Base-by-base conservation (phyloP, 1,140 invertebrate genomes). In the Drosophila pallidifrons region DNA sequence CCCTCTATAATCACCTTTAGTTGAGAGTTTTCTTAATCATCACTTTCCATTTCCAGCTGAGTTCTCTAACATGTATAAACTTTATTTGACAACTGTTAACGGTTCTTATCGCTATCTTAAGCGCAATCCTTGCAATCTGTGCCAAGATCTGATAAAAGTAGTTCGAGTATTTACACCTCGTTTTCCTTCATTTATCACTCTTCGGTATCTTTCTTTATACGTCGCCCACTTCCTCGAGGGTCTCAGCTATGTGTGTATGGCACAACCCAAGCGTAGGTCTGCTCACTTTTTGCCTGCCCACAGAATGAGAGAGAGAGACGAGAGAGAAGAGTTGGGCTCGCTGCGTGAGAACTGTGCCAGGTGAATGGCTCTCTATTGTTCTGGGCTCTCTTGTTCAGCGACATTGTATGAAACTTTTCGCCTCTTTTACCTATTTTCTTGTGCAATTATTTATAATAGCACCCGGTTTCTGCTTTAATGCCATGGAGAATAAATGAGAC, bases 371-470 rank as follows among this genome's bases (percentile, higher is more conserved):
- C 64, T 45, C 67, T 38, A 69, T 79, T 71, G 79, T 75, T 69
- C 54, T 68, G 15, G 52, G 52, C 43, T 41, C 35, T 61, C 38
- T 75, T 76, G 78, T 79, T 79, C 59, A 30, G 52, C 46, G 51
- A 52, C 45, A 65, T 71, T 66, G 67, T 55, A 61, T 65, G 82
- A 74, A 76, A 87, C 82, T 60, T 72, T 58, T 47, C 79, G 64
- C 66, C 77, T 83, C 64, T 71, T 82, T 80, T 87, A 75, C 61
- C 83, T 82, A 88, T 76, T 82, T 82, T 87, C 83, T 88, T 87
- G 83, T 88, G 83, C 83, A 87, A 88, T 87, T 88, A 87, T 87
- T 87, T 87, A 88, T 87, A 87, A 87, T 88, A 78, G 80, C 77
- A 74, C 69, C 83, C 66, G 83, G 79, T 51, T 16, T 47, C 63